Evolutionary conservation across 2,113 vertebrate species (phyloP).

Genomic region (Lophura nycthemera): DNA sequence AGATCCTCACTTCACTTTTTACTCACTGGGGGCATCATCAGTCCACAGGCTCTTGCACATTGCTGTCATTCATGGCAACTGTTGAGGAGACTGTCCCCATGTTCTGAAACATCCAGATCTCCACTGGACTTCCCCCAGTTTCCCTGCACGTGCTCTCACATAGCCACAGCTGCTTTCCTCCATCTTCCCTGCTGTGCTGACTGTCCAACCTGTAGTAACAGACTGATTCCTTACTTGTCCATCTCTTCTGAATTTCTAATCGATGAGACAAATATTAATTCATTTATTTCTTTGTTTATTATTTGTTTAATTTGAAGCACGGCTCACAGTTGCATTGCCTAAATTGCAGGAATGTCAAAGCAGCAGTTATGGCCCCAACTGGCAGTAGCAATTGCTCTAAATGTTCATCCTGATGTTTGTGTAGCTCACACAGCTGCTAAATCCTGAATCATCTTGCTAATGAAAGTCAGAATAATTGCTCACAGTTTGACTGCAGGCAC

Average conservation of each 20-base stretch:
- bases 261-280: not conserved
- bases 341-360: not conserved
- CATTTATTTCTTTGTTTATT: not conserved
- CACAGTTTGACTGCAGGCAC: conserved; percentile 37
- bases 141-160: not conserved
- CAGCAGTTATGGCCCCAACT: not conserved
- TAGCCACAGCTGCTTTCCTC: accelerated
- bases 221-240: not conserved
- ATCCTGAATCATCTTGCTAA: conserved; percentile 25
- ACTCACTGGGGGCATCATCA: not conserved
- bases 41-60: not conserved
- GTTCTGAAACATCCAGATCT: not conserved
- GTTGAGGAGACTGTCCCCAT: not conserved
- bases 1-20: not conserved
- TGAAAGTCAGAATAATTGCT: conserved; percentile 40
- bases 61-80: not conserved
- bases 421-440: not conserved
- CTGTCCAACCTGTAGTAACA: not conserved
- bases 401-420: not conserved
- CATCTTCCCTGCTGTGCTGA: not conserved
- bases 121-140: not conserved
- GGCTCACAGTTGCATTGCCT: not conserved
- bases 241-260: not conserved
- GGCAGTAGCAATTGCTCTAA: not conserved
- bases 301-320: not conserved